Evolutionary conservation across 2,888 invertebrate genomes (phyloP), one percentile per base, ranked within the genome.

Genomic region (Toxonevra muliebris): DNA sequence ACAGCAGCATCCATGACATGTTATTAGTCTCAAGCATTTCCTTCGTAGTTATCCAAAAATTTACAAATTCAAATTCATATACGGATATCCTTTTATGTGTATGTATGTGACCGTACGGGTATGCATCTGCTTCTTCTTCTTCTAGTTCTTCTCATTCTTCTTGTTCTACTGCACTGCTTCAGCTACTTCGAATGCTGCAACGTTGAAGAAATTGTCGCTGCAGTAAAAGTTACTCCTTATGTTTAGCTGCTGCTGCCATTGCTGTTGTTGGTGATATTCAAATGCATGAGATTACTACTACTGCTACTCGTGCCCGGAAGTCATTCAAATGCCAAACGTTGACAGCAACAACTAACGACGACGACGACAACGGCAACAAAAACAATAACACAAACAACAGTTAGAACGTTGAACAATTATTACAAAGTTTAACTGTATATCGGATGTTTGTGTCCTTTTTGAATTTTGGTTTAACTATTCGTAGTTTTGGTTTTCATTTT

Each of bases 1-100:
- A 7, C 30, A 30, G 61, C 66, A 66, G 58, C 65, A 61, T 66
- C 57, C 69, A 66, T 62, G 67, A 69, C 76, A 75, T 76, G 76
- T 78, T 75, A 80, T 79, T 78, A 76, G 77, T 75, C 76, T 69
- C 65, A 68, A 71, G 73, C 71, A 69, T 75, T 77, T 80, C 81
- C 81, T 80, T 69, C 63, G 62, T 30, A 30, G 30, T 30, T 30
- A 69, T 74, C 74, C 76, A 77, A 74, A 80, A 76, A 75, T 73
- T 66, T 68, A 58, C 66, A 70, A 72, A 73, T 73, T 72, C 73
- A 71, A 76, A 76, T 75, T 76, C 76, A 75, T 74, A 73, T 73
- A 65, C 72, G 74, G 76, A 76, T 74, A 74, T 76, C 76, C 76
- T 73, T 66, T 41, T 30, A 30, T 30, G 30, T 30, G 30, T n/a